Base-by-base conservation (phyloP, 2,797 vertebrate species). In the Perdix hodgsoniae region DNA sequence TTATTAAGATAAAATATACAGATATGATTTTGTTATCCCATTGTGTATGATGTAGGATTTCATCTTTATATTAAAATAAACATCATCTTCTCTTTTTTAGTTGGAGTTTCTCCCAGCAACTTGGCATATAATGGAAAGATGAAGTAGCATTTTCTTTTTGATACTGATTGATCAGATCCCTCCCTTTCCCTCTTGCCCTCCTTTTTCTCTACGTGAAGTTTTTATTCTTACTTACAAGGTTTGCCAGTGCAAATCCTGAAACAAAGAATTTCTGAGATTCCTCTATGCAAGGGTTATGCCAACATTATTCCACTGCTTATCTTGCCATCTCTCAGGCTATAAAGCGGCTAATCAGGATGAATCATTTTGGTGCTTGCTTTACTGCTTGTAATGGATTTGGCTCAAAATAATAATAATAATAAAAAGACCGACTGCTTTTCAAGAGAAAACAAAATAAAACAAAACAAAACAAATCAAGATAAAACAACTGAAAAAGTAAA, bases 161-260 rank as follows among this genome's bases (percentile, higher is more conserved):
- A 60, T 37, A 37, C 7, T 45, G n/a, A 72, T 70, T 88, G n/a
- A 63, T 82, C 39, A 56, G 33, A 63, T 37, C 1, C 9, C 6
- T 7, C 10, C 5, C 21, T 6, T 1, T 2, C 3, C 2, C 11
- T 4, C 24, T 2, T 2, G 10, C 50, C 33, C 37, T 29, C 19
- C 21, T 39, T 40, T 52, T 31, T 24, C 14, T 71, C 31, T 49
- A 35, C 33, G 17, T 67, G 16, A 11, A 13, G 3, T 10, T 59
- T 59, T 35, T 31, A 23, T 42, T 65, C 9, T 56, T 69, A 37
- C 18, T 56, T 65, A 42, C 15, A 61, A 19, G 10, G 18, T 76
- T 79, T 1, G 1, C 37, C 45, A 29, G 18, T 64, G 88, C 17
- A 70, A 81, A 83, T 7, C 19, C 60, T 74, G 50, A 31, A 73